Evolutionary conservation across 2,888 invertebrate genomes (phyloP).

Genomic region (Parasteatoda lunata): DNA sequence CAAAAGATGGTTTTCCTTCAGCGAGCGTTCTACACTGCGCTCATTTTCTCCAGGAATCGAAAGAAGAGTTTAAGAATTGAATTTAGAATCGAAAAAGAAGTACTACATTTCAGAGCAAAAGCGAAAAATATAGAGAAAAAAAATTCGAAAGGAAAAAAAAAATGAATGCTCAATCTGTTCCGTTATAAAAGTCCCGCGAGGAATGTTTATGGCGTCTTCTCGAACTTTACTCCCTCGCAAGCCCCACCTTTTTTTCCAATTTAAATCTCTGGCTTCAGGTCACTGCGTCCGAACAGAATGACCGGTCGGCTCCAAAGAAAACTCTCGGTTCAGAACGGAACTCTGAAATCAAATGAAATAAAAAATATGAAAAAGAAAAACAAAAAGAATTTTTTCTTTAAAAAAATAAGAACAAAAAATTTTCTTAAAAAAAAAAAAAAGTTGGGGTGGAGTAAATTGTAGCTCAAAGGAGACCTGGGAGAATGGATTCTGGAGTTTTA

Average conservation of each 20-base stretch:
- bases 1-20: too few relatives aligned
- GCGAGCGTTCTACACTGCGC: too few relatives aligned
- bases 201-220: slow-evolving; percentile 60
- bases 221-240: slow-evolving; percentile 13
- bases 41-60: neutral
- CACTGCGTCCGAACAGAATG: slow-evolving; percentile 20
- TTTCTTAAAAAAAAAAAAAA: slow-evolving; percentile 20
- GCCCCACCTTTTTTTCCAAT: slow-evolving; percentile 23
- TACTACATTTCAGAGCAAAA: neutral
- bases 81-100: slow-evolving; percentile 17
- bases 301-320: slow-evolving; percentile 33
- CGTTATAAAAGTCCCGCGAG: slow-evolving; percentile 54
- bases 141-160: neutral
- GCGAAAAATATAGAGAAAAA: neutral
- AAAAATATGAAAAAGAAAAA: too few relatives aligned
- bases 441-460: slow-evolving; percentile 14
- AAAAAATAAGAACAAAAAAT: neutral
- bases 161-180: slow-evolving; percentile 56
- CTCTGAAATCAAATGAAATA: too few relatives aligned
- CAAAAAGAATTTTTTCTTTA: neutral
- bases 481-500: slow-evolving; percentile 12
- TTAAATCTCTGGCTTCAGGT: slow-evolving; percentile 20
- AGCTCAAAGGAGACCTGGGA: slow-evolving; percentile 22
- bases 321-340: neutral
- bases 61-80: slow-evolving; percentile 25